Conservation (phyloP, 2,113 vertebrate species). For the Caranx melampygus region DNA sequence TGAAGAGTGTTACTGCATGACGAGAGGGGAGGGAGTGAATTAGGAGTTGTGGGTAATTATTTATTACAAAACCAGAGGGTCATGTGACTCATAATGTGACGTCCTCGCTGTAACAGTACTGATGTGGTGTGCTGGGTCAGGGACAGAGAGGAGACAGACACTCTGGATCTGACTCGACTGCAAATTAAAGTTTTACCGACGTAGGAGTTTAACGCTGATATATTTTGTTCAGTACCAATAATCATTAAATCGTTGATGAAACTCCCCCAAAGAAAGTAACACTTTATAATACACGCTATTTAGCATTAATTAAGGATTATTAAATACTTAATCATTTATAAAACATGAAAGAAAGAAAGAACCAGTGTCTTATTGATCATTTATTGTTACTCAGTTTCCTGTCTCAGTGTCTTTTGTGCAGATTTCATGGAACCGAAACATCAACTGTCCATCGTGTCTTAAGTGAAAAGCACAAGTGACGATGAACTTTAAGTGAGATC, state of each 20-base stretch:
- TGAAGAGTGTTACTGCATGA: background rate
- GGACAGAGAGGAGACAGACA: slow-evolving; percentile 54
- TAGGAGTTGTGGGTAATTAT: slow-evolving; percentile 46
- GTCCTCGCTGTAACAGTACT: slow-evolving; percentile 58
- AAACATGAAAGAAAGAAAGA: no score
- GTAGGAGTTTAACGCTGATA: slow-evolving; percentile 7
- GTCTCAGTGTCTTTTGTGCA: no score
- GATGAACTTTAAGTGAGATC: background rate
- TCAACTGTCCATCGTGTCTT: background rate
- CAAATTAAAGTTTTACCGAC: slow-evolving; percentile 41
- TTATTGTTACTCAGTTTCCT: no score
- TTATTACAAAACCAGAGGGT: slow-evolving; percentile 43
- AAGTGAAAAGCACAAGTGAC: background rate
- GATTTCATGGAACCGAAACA: background rate
- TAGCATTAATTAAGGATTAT: no score
- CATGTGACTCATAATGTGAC: slow-evolving; percentile 55
- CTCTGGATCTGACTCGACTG: slow-evolving; percentile 49
- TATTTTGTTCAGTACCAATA: background rate
- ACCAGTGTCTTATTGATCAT: no score
- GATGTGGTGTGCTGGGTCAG: slow-evolving; percentile 49
- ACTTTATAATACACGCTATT: no score
- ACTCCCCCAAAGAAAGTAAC: no score
- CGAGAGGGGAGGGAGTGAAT: slow-evolving; percentile 10
- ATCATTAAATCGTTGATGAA: no score
- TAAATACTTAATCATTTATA: no score